A percentile compares a stretch with the other conserved stretches of the same genome.
phyloP scores from a whole-genome alignment of 2,888 invertebrate species.

The Hipparchia semele region DNA sequence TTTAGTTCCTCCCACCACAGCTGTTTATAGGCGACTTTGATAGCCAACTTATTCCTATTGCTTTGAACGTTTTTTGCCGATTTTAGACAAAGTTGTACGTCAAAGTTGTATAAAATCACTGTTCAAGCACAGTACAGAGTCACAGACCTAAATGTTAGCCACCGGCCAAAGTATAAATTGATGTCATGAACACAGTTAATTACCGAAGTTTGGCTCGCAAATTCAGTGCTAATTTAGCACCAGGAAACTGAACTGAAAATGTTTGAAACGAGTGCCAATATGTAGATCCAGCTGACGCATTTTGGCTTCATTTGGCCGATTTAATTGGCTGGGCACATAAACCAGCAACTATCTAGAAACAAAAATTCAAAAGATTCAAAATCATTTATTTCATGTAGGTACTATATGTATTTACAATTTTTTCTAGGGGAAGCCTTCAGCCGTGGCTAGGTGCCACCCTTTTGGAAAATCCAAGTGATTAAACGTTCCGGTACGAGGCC shows the following conservation, averaged over 20 bases:
- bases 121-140: not conserved
- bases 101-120: not conserved
- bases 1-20: too few species aligned
- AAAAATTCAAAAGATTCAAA: too few species aligned
- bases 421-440: too few species aligned
- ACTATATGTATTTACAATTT: too few species aligned
- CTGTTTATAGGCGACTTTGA: too few species aligned
- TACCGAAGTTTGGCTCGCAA: constrained; percentile 7
- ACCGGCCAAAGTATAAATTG: not conserved
- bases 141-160: not conserved
- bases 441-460: too few species aligned
- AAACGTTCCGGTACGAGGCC: too few species aligned
- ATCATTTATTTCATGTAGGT: too few species aligned
- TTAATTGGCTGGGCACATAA: not conserved
- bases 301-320: not conserved
- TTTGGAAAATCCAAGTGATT: too few species aligned
- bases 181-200: not conserved
- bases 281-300: not conserved
- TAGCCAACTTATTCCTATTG: too few species aligned
- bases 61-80: too few species aligned
- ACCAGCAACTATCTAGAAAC: too few species aligned
- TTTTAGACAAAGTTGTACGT: not conserved
- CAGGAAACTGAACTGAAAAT: not conserved
- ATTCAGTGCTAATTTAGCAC: not conserved
- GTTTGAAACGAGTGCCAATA: not conserved